Percentiles rank a stretch among this genome's conserved stretches.
These are phyloP conservation scores for Yponomeuta evonymella DNA, from an alignment of 2,888 invertebrate species.

Conservation along the genomic window DNA sequence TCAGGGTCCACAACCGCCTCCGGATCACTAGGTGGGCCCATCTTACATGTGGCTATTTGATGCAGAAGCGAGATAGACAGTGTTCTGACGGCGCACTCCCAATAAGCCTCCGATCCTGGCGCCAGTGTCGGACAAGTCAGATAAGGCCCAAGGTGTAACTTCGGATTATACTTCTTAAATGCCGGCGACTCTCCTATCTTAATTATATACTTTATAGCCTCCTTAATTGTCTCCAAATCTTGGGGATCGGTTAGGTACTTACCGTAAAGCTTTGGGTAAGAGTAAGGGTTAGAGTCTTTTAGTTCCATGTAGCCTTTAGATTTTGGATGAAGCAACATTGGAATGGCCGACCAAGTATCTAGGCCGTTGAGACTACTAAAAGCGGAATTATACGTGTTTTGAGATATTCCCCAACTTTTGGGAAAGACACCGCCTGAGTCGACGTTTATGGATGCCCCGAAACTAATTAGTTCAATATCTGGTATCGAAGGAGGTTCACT, in stretches of 20 bases:
- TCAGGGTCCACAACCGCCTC: constrained; percentile 80
- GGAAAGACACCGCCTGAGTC: constrained; percentile 74
- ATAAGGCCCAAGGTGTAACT: constrained; percentile 67
- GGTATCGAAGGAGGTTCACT: constrained; percentile 74
- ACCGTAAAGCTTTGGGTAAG: constrained; percentile 85
- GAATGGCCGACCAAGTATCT: constrained; percentile 80
- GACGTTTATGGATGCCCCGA: constrained; percentile 78
- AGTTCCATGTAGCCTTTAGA: constrained; percentile 83
- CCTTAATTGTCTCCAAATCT: constrained; percentile 76
- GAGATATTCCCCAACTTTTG: constrained; percentile 73
- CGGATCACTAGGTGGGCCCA: constrained; percentile 80
- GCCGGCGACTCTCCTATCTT: constrained; percentile 75
- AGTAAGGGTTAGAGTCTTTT: constrained; percentile 82
- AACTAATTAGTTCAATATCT: constrained; percentile 80
- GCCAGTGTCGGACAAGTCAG: constrained; percentile 67
- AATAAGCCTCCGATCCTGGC: constrained; percentile 79
- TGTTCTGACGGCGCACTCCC: constrained; percentile 81
- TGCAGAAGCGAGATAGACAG: constrained; percentile 76
- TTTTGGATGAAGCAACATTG: constrained; percentile 84
- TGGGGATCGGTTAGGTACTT: constrained; percentile 85
- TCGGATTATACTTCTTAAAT: constrained; percentile 74
- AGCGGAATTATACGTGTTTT: constrained; percentile 73
- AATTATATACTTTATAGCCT: constrained; percentile 78
- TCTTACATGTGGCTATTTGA: constrained; percentile 81
- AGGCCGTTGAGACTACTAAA: constrained; percentile 70